phyloP scores from a whole-genome alignment of 2,113 vertebrate genomes.

The Argyrosomus japonicus region DNA sequence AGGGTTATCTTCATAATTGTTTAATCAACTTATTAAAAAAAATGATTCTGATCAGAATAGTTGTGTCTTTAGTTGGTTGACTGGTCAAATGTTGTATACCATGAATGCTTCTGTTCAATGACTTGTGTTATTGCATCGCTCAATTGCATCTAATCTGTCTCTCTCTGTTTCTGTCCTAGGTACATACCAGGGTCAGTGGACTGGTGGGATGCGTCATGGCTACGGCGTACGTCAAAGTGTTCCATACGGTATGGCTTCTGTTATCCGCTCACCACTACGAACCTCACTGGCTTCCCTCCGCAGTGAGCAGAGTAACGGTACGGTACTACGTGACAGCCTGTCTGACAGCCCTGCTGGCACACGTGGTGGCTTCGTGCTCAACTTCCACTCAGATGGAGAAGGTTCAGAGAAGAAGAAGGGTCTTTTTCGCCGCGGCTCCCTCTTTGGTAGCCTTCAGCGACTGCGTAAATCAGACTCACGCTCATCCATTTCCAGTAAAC shows the following conservation, averaged over 20 bases:
- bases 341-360: slow-evolving; percentile 91
- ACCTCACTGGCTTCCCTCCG: slow-evolving; percentile 94
- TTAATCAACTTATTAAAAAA: no score
- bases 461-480: slow-evolving; percentile 95
- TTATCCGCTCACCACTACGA: slow-evolving; percentile 94
- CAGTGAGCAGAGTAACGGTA: slow-evolving; percentile 96
- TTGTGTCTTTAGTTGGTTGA: no score
- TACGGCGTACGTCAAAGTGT: slow-evolving; percentile 96
- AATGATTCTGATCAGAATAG: no score
- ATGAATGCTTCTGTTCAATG: neutral
- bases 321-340: slow-evolving; percentile 87
- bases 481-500: slow-evolving; percentile 96
- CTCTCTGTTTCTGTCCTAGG: slow-evolving; percentile 77
- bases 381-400: slow-evolving; percentile 92
- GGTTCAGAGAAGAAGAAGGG: slow-evolving; percentile 90
- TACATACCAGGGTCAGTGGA: slow-evolving; percentile 98
- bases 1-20: no score
- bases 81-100: neutral
- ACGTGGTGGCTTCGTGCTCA: slow-evolving; percentile 95
- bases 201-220: slow-evolving; percentile 97
- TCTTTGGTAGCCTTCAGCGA: slow-evolving; percentile 93
- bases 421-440: slow-evolving; percentile 93
- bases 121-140: neutral
- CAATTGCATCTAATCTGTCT: neutral
- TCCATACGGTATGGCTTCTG: slow-evolving; percentile 95